Base-by-base conservation (phyloP, 2,888 invertebrate species). In the Diachrysia chrysitis region DNA sequence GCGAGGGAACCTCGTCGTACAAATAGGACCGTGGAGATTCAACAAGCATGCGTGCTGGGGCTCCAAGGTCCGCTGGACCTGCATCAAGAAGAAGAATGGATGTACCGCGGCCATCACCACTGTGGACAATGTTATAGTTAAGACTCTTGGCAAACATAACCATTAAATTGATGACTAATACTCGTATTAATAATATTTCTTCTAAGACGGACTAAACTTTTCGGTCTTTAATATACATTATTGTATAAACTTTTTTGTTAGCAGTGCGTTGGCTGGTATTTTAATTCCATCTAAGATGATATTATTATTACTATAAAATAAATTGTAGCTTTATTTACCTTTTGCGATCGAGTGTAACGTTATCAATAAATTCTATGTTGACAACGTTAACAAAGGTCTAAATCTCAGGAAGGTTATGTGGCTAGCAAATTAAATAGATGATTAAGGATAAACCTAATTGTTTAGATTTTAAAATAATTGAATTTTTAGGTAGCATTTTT, bases 31-130 rank as follows among this genome's bases (percentile, higher is more conserved):
- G 51, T 94, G 94, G 94, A 87, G 95, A 1, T 95, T 94, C 81
- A 94, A 94, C 82, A 94, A 94, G 78, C 94, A 95, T 76, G 93
- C 94, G 0, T 90, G 90, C 63, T 94, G 94, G 93, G 95, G 95
- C 7, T 89, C 93, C 61, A 94, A 94, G 79, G 90, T 93, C 2
- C 92, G 95, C 14, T 95, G 95, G 95, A 92, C 93, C 0, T 95
- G 95, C 79, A 93, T 94, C 79, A 95, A 95, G 82, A 95, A 94
- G 88, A 95, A 94, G 80, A 89, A 81, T 17, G 94, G 95, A 0
- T 95, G 95, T 70, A 93, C 89, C 3, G 95, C 95, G 4, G 86
- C 94, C 37, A 92, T 95, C 61, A 95, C 95, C 21, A 94, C 95
- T 0, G 87, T 93, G 1, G 92, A 95, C 66, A 94, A 93, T 66